Evolutionary conservation across 2,797 vertebrate species (phyloP), one percentile per base, ranked within the genome.

Genomic region (Brachyalestes nurse): DNA sequence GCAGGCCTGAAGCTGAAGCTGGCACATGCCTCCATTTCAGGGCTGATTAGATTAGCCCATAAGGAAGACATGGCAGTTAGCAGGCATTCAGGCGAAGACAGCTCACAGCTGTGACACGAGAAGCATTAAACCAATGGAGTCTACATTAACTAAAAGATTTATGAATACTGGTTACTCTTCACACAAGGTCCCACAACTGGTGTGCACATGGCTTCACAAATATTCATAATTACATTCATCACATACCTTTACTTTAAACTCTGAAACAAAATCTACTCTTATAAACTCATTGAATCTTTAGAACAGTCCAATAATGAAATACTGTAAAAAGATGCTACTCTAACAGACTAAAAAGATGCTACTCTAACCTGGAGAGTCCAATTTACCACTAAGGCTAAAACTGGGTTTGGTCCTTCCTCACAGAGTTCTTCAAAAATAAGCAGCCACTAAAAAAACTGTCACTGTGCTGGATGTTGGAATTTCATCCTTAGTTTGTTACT

Each of bases 11-110:
- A 49, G 60, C 38, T 42, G 10, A 65, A 55, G 70, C 47, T 21
- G 57, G 61, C 19, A 62, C 70, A 45, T 47, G n/a, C 71, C 70
- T 38, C 71, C 38, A 64, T 38, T 80, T 47, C 71, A 66, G 51
- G 7, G 28, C 78, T 57, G 51, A 47, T 65, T 45, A 69, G 55
- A 73, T 58, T 40, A 40, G 19, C n/a, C 55, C 28, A 58, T 38
- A 60, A 73, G 72, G 34, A 60, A 58, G 34, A 73, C 55, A 73
- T 19, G 34, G 55, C 53, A 58, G 72, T 74, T 60, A 60, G 71
- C 42, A 51, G 42, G 67, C 45, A 70, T 70, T 70, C 71, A 72
- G n/a, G 72, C 57, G 38, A 58, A 49, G 47, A 61, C 55, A 45
- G 72, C 55, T 40, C 55, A 60, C 72, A 42, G 55, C 72, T 74